Conservation (phyloP, 2,797 vertebrate genomes). For the Otolemur crassicaudatus region DNA sequence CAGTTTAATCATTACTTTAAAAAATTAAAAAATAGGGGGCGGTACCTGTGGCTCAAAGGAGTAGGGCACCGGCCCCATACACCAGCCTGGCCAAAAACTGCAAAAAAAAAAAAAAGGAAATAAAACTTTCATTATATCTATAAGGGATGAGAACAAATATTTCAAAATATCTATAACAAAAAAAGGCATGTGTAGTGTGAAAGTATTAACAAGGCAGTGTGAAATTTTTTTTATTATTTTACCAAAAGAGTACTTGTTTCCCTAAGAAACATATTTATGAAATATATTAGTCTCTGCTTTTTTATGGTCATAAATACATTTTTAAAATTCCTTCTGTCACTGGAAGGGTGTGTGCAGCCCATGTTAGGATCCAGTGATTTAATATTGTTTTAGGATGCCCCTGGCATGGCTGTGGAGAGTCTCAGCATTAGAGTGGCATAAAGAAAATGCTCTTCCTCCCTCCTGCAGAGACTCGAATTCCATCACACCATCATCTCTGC, state of each 20-base stretch:
- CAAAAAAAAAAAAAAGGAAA: background rate
- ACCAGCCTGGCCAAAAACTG: too few species aligned
- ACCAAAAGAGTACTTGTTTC: constrained; percentile 1
- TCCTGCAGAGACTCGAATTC: constrained; percentile 77
- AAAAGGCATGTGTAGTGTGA: background rate
- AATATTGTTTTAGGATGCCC: constrained; percentile 52
- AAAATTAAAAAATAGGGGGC: background rate
- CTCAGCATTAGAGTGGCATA: constrained; percentile 50
- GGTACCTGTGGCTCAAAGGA: too few species aligned
- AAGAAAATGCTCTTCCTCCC: constrained; percentile 76
- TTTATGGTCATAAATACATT: constrained; percentile 25
- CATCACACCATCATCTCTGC: constrained; percentile 63
- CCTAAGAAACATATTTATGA: background rate
- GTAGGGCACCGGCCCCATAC: too few species aligned
- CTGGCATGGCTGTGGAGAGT: constrained; percentile 30
- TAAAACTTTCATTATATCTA: background rate
- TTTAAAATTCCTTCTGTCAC: constrained; percentile 53
- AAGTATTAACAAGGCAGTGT: background rate
- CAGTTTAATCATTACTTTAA: background rate
- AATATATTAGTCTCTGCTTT: background rate
- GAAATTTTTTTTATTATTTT: constrained; percentile 25
- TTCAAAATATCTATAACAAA: background rate
- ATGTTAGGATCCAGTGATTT: constrained; percentile 55
- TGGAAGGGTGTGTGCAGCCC: background rate
- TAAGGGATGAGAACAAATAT: background rate